These are phyloP conservation scores for Hepsetus odoe DNA, from an alignment of 2,113 vertebrate species.

Conservation along the genomic window DNA sequence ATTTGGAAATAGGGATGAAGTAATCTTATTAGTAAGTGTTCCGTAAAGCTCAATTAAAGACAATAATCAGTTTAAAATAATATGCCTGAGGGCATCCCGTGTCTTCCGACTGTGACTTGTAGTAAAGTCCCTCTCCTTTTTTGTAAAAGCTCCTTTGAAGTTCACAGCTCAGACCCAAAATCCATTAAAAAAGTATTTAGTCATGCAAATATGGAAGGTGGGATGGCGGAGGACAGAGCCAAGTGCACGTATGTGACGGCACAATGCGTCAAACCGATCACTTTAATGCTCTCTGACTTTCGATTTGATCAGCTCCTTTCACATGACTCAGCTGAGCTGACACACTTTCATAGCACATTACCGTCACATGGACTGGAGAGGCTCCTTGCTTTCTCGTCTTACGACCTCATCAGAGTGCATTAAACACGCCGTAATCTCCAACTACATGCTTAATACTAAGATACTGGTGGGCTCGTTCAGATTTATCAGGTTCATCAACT, in stretches of 20 bases:
- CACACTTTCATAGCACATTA: constrained; percentile 42
- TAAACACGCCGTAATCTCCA: constrained; percentile 26
- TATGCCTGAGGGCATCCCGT: constrained; percentile 17
- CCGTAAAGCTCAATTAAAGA: constrained; percentile 50
- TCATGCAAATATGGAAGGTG: constrained; percentile 24
- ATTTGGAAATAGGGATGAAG: constrained; percentile 35
- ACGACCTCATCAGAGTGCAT: constrained; percentile 34
- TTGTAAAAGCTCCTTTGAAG: constrained; percentile 24
- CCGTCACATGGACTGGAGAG: constrained; percentile 20
- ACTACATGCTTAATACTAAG: background rate
- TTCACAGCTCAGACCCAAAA: background rate
- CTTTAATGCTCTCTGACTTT: constrained; percentile 47
- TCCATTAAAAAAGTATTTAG: constrained; percentile 31
- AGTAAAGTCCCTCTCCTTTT: background rate
- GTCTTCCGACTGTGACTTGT: constrained; percentile 14
- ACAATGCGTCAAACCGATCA: constrained; percentile 31
- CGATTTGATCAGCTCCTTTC: constrained; percentile 49
- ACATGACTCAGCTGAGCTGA: constrained; percentile 34
- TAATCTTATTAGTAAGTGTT: constrained; percentile 47
- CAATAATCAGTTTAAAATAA: constrained; percentile 52
- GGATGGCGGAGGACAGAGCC: constrained; percentile 4
- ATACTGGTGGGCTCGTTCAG: background rate
- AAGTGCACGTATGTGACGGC: background rate
- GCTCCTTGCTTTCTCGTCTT: constrained; percentile 9
- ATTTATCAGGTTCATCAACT: no score